phyloP scores from a whole-genome alignment of 2,888 invertebrate species.

The Synanthedon andrenaeformis region DNA sequence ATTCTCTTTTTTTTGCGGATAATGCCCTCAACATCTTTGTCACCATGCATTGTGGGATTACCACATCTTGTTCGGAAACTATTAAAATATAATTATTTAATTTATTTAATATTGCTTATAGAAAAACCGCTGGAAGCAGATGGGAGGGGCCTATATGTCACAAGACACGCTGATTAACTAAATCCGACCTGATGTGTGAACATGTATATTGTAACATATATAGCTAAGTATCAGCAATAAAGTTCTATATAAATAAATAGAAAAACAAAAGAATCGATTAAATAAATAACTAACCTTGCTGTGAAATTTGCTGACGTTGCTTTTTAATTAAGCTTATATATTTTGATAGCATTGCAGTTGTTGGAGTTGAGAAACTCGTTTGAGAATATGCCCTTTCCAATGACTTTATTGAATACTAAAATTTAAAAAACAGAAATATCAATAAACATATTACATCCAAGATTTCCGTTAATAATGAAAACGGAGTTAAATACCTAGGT shows the following conservation, averaged over 20 bases:
- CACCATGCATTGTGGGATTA: conserved; percentile 32
- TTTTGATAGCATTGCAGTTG: conserved; percentile 3
- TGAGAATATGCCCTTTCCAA: conserved; percentile 2
- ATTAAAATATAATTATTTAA: conserved; percentile 1
- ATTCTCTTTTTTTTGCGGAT: conserved; percentile 49
- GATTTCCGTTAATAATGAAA: too few species aligned
- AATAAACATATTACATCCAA: background rate
- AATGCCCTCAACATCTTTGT: conserved; percentile 33
- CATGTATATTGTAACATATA: too few species aligned
- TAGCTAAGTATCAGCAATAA: too few species aligned
- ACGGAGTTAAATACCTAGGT: too few species aligned
- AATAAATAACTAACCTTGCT: background rate
- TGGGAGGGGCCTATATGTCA: too few species aligned
- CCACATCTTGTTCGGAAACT: conserved; percentile 30
- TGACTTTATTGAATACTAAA: background rate
- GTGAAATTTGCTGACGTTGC: too few species aligned
- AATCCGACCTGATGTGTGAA: too few species aligned
- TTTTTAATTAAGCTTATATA: too few species aligned
- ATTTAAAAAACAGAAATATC: background rate
- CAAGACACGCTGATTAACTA: too few species aligned
- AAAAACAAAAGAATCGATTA: background rate
- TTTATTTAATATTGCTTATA: conserved; percentile 2
- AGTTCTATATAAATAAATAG: too few species aligned
- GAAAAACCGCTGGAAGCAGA: too few species aligned
- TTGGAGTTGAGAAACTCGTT: conserved; percentile 11